A percentile compares a stretch with the other conserved stretches of the same genome.
These are phyloP conservation scores for Illadopsis cleaveri DNA, from an alignment of 2,113 vertebrate species.

Conservation along the genomic window DNA sequence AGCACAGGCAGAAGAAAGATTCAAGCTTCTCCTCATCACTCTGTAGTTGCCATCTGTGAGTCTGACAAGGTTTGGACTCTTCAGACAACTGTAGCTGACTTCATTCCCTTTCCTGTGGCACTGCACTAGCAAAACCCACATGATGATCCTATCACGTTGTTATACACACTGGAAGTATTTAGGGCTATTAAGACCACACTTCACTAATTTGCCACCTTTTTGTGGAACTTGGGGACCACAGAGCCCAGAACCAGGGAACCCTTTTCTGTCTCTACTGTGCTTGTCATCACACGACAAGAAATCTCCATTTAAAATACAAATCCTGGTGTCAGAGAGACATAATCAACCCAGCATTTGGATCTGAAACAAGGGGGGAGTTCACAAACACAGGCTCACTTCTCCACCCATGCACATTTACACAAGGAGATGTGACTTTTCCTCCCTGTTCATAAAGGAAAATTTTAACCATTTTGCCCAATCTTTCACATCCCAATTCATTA, in stretches of 20 bases:
- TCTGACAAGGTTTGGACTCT: neutral
- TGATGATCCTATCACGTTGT: neutral
- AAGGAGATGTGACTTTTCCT: neutral
- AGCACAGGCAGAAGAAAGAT: neutral
- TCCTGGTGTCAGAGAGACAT: neutral
- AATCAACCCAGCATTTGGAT: conserved; percentile 11
- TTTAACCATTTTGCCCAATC: neutral
- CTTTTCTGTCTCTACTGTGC: conserved; percentile 12
- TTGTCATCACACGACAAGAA: conserved; percentile 19
- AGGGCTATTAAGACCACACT: neutral
- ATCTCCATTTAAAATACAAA: conserved; percentile 28
- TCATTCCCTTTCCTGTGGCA: neutral
- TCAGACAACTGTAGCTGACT: neutral
- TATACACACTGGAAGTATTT: neutral
- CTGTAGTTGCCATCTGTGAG: neutral
- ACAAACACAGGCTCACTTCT: neutral
- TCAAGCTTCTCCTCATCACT: neutral
- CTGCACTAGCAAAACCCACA: neutral
- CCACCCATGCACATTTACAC: neutral
- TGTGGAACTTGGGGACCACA: neutral
- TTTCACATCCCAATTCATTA: neutral
- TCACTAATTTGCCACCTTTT: neutral
- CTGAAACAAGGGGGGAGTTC: neutral
- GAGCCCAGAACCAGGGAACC: neutral
- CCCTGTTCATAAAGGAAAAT: neutral